These are phyloP conservation scores for Brienomyrus longianalis DNA, from an alignment of 2,113 vertebrate species.

Conservation along the genomic window DNA sequence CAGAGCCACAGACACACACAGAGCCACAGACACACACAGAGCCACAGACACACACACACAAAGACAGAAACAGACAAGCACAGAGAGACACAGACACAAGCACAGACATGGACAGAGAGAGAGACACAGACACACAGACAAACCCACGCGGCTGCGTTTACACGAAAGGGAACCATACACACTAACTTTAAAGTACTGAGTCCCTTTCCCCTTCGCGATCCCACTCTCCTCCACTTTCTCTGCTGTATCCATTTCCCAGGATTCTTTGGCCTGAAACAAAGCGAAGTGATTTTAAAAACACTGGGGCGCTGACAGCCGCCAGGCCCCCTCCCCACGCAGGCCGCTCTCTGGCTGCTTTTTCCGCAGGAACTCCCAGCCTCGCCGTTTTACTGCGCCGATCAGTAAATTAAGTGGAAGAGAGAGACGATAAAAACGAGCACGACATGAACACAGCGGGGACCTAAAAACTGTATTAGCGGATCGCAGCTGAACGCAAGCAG, in stretches of 20 bases:
- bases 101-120: too few species aligned
- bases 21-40: too few species aligned
- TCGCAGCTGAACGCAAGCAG: neutral
- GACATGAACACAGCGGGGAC: neutral
- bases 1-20: too few species aligned
- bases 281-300: neutral
- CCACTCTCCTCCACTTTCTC: constrained; percentile 88
- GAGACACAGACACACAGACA: neutral
- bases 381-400: neutral
- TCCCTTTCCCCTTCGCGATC: constrained; percentile 93
- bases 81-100: too few species aligned
- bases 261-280: constrained; percentile 80
- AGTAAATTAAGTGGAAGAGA: neutral
- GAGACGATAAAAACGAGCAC: neutral
- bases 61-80: too few species aligned
- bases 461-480: neutral
- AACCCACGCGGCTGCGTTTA: neutral
- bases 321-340: neutral
- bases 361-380: neutral
- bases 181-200: constrained; percentile 87
- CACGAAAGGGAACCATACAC: neutral
- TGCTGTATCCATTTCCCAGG: constrained; percentile 87
- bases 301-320: neutral
- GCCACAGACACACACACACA: too few species aligned
- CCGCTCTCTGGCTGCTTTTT: neutral